Evolutionary conservation across 2,888 invertebrate genomes (phyloP).

Genomic region (Tuta absoluta): DNA sequence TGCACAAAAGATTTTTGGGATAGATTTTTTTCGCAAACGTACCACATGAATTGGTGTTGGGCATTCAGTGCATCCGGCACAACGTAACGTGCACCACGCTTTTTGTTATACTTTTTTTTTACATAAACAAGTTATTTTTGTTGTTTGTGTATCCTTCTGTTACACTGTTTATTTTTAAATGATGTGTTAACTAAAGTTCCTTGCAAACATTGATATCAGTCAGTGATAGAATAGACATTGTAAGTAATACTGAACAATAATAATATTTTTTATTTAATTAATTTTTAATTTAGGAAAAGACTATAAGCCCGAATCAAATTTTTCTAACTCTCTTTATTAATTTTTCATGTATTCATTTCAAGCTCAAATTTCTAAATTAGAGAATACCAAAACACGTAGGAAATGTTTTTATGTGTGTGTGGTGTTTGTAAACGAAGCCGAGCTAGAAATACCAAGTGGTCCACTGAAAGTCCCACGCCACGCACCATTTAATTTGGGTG

Average conservation of each 20-base stretch:
- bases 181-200: slow-evolving; percentile 15
- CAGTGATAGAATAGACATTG: neutral
- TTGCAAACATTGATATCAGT: slow-evolving; percentile 2
- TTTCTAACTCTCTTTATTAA: too few relatives aligned
- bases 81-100: slow-evolving; percentile 30
- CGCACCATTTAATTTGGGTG: slow-evolving; percentile 13
- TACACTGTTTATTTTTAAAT: neutral
- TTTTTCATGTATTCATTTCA: too few relatives aligned
- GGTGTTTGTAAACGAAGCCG: neutral
- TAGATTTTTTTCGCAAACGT: slow-evolving; percentile 77
- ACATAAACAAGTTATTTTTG: slow-evolving; percentile 33
- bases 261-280: neutral
- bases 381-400: neutral
- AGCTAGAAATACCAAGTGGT: neutral
- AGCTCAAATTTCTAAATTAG: neutral
- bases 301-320: too few relatives aligned
- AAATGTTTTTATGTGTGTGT: slow-evolving; percentile 9
- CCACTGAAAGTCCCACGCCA: neutral
- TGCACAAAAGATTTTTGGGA: slow-evolving; percentile 76
- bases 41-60: slow-evolving; percentile 59
- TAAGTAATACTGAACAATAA: slow-evolving; percentile 16
- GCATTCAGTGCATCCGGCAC: slow-evolving; percentile 46
- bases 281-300: too few relatives aligned
- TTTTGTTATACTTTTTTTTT: slow-evolving; percentile 37
- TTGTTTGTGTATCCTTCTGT: slow-evolving; percentile 11